Base-by-base conservation (phyloP, 1,140 invertebrate species). In the Megalonaias nervosa region DNA sequence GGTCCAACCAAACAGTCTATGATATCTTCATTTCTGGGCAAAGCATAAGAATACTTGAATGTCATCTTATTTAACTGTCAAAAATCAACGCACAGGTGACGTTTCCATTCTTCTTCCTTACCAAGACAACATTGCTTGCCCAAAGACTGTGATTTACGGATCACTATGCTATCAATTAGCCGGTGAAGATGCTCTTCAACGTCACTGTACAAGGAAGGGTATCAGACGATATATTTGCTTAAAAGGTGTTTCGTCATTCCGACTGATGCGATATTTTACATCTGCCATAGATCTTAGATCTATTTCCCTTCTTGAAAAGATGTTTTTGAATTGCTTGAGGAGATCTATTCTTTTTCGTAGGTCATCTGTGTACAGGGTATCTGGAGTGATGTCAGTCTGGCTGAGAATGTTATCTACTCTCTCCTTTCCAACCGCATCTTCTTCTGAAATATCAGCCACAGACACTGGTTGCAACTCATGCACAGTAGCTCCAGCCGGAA, bases 381-480 rank as follows among this genome's bases (percentile, higher is more conserved):
- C 31, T 3, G 64, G 5, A 31, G 38, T 62, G 1, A 64, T 65
- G 11, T 65, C 14, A 5, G 58, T 13, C 59, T 74, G n/a, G 2
- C 26, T 21, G 15, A 67, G 21, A 31, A 67, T 59, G 5, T 74
- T 11, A 12, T 14, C 57, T 74, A 55, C 59, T 21, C 59, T 74
- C 14, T 17, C 26, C 5, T 67, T 26, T 59, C 21, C 6, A 14
- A 62, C 61, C 23, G 38, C 60, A 26, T 74, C 62, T 57, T 67
- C 56, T 59, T 14, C 17, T 31, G n/a, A 58, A 6, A 67, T 31
- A 13, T 38, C 23, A 67, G 26, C 16, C 31, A 77, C 64, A 2
- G 31, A 59, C 2, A 80, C 81, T 21, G 74, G 74, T 55, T 80
- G 74, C 38, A 80, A 31, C 65, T 82, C 75, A 73, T 77, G 80